Evolutionary conservation across 1,140 invertebrate species (phyloP).

Genomic region (Trichogramma pretiosum): DNA sequence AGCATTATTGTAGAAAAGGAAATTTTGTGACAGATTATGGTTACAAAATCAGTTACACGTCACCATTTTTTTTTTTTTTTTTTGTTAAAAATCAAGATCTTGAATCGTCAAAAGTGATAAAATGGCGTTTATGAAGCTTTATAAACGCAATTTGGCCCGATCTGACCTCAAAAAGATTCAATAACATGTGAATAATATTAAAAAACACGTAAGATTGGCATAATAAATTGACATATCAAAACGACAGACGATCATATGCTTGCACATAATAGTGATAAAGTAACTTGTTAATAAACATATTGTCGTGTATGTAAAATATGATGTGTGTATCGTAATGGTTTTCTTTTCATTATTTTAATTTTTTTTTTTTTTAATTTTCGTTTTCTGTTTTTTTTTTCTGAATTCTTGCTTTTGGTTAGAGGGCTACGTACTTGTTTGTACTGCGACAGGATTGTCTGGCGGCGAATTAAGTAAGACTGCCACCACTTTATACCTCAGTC

Average conservation of each 20-base stretch:
- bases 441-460: constrained; percentile 50
- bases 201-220: constrained; percentile 26
- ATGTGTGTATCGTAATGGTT: constrained; percentile 1
- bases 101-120: no score
- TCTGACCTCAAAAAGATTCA: constrained; percentile 19
- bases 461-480: constrained; percentile 44
- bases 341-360: background rate
- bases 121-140: constrained; percentile 1
- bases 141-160: constrained; percentile 10
- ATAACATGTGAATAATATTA: no score
- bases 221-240: constrained; percentile 40
- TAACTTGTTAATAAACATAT: constrained; percentile 2
- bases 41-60: no score
- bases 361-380: constrained; percentile 4
- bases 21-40: no score
- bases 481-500: constrained; percentile 51
- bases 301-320: constrained; percentile 6
- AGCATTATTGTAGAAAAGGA: no score
- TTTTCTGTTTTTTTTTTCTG: constrained; percentile 5
- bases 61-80: no score
- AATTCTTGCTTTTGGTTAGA: constrained; percentile 22
- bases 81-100: no score
- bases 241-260: constrained; percentile 40
- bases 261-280: no score
- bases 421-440: constrained; percentile 57